phyloP scores from a whole-genome alignment of 37 sponge, comb jelly and placozoan species.

The Agelas oroides region DNA sequence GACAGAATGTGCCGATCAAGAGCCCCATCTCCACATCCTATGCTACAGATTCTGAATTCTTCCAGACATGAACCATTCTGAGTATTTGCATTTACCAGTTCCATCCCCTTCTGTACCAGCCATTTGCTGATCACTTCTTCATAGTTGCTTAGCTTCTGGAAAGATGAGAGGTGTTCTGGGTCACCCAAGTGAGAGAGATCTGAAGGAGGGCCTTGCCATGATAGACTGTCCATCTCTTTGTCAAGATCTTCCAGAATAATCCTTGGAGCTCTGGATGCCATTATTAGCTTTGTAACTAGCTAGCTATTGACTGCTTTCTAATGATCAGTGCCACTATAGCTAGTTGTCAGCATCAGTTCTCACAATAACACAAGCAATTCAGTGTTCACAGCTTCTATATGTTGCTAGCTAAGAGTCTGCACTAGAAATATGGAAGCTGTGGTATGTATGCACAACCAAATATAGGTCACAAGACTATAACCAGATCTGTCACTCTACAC shows the following conservation, averaged over 20 bases:
- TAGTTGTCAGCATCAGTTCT: no score
- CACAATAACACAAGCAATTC: no score
- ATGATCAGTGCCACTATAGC: no score
- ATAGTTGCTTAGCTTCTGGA: slow-evolving; percentile 30
- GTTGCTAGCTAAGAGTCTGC: no score
- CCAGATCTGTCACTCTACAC: no score
- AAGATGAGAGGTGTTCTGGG: slow-evolving; percentile 14
- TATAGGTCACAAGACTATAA: no score
- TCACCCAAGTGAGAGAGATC: slow-evolving; percentile 28
- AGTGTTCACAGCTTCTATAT: no score
- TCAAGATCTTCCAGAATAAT: slow-evolving; percentile 23
- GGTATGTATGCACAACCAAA: no score
- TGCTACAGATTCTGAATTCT: slow-evolving; percentile 10
- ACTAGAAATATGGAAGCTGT: no score
- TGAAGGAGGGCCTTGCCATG: slow-evolving; percentile 51
- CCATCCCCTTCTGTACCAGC: background rate
- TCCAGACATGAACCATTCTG: background rate
- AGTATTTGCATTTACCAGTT: background rate
- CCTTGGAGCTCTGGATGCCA: background rate
- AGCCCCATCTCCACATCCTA: slow-evolving; percentile 55
- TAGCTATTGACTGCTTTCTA: no score
- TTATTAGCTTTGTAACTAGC: background rate
- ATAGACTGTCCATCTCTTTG: background rate
- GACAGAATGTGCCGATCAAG: slow-evolving; percentile 27
- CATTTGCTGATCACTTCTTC: slow-evolving; percentile 13